phyloP scores from a whole-genome alignment of 1,140 invertebrate genomes.

The Glomeris maerens region DNA sequence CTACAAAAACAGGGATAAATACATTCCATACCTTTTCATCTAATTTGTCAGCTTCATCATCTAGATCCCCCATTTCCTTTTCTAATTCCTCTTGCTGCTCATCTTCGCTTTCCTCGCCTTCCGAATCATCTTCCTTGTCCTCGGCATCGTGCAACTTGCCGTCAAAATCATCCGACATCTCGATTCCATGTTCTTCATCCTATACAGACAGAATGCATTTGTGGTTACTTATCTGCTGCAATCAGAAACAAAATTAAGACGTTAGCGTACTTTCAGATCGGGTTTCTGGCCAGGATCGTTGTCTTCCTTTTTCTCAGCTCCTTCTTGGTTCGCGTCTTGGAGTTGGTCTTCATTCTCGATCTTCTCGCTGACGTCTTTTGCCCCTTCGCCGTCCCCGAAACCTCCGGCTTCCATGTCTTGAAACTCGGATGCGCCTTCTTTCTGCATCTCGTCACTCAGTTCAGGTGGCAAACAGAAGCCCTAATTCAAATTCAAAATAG shows the following conservation, averaged over 20 bases:
- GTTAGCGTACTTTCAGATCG: conserved; percentile 6
- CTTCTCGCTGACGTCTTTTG: conserved; percentile 85
- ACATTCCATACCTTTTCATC: conserved; percentile 33
- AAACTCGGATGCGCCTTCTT: conserved; percentile 30
- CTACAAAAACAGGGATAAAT: neutral
- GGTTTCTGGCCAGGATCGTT: conserved; percentile 37
- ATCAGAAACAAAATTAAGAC: neutral
- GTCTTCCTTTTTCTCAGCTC: conserved; percentile 51
- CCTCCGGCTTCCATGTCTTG: conserved; percentile 50
- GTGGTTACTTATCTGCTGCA: neutral
- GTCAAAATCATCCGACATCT: conserved; percentile 87
- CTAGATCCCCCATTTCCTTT: conserved; percentile 90
- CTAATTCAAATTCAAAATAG: conserved; percentile 23
- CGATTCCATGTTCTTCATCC: conserved; percentile 84
- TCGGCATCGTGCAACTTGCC: conserved; percentile 69
- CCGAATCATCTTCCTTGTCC: conserved; percentile 40
- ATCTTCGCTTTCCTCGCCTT: conserved; percentile 46
- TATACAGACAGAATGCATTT: conserved; percentile 18
- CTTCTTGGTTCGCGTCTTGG: conserved; percentile 66
- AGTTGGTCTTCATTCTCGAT: conserved; percentile 90
- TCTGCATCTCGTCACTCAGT: conserved; percentile 37
- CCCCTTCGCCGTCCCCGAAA: conserved; percentile 79
- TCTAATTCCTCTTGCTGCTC: conserved; percentile 69
- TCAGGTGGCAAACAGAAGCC: conserved; percentile 89
- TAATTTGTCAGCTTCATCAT: conserved; percentile 60